Evolutionary conservation across 2,888 invertebrate species (phyloP).

Genomic region (Caenorhabditis afra): DNA sequence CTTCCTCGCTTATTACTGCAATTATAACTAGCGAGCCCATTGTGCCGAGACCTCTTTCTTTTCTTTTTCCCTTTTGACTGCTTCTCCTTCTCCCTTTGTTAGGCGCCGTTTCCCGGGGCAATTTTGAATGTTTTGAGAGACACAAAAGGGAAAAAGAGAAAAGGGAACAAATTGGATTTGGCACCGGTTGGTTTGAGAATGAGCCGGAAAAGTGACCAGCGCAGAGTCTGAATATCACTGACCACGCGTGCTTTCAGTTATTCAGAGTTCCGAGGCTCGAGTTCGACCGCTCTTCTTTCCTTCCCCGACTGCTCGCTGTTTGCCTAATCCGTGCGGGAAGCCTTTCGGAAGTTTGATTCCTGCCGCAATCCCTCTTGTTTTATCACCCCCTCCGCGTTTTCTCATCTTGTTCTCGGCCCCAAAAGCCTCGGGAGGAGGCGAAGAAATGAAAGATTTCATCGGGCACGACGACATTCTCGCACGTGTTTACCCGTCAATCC

Average conservation of each 20-base stretch:
- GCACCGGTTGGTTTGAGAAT: constrained; percentile 12
- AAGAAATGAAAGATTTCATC: constrained; percentile 54
- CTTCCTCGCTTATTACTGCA: constrained; percentile 48
- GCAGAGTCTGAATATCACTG: neutral
- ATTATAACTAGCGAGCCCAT: constrained; percentile 20
- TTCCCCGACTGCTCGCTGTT: no score
- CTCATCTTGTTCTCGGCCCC: constrained; percentile 2
- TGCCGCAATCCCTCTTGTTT: neutral
- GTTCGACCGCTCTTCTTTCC: no score
- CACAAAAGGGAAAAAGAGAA: constrained; percentile 12
- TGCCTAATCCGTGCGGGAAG: no score
- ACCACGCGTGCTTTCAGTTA: no score
- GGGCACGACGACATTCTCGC: constrained; percentile 30
- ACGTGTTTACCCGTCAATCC: constrained; percentile 53
- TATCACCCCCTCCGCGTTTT: constrained; percentile 19
- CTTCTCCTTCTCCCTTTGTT: constrained; percentile 6
- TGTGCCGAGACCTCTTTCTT: no score
- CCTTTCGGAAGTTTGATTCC: neutral
- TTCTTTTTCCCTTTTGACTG: no score
- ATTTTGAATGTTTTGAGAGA: constrained; percentile 13
- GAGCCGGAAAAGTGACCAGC: constrained; percentile 23
- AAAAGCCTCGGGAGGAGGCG: constrained; percentile 1
- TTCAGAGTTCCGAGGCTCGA: no score
- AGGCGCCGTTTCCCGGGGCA: constrained; percentile 29
- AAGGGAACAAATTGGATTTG: constrained; percentile 39